Evolutionary conservation across 1,140 invertebrate species (phyloP).

Genomic region (Drosophila sulfurigaster): DNA sequence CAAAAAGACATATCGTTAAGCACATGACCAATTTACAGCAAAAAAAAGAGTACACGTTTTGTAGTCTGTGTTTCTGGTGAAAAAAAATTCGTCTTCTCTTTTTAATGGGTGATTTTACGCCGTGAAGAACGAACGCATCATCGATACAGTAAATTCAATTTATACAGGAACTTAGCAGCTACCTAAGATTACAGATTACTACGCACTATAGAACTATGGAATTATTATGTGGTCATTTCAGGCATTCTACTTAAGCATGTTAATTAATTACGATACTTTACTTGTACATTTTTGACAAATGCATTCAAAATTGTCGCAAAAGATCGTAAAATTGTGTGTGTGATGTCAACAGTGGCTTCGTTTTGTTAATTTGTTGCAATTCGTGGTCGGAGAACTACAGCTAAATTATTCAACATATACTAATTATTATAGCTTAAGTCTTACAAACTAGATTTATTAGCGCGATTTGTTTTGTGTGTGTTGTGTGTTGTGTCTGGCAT

Average conservation of each 20-base stretch:
- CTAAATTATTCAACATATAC: constrained; percentile 33
- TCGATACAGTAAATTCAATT: constrained; percentile 52
- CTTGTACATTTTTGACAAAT: constrained; percentile 34
- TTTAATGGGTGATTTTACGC: constrained; percentile 17
- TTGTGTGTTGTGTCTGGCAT: constrained; percentile 3
- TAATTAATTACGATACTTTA: constrained; percentile 21
- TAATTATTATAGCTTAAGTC: constrained; percentile 22
- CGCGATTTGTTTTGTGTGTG: constrained; percentile 22
- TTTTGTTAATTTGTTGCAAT: constrained; percentile 16
- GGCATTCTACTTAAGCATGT: constrained; percentile 7
- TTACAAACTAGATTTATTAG: constrained; percentile 37
- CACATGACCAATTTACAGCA: not conserved
- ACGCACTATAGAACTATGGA: constrained; percentile 44
- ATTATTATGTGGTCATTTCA: constrained; percentile 39
- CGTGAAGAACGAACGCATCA: constrained; percentile 9
- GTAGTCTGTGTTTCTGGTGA: not conserved
- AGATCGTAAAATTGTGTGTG: constrained; percentile 12
- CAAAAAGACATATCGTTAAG: not conserved
- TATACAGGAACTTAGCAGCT: constrained; percentile 48
- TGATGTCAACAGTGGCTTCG: constrained; percentile 50
- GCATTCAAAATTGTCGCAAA: constrained; percentile 8
- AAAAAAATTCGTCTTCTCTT: constrained; percentile 23
- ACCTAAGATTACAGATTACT: constrained; percentile 47
- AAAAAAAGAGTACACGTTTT: not conserved
- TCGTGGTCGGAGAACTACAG: constrained; percentile 23